These are phyloP conservation scores for Orchestes rusci DNA, from an alignment of 2,888 invertebrate species.

Conservation along the genomic window DNA sequence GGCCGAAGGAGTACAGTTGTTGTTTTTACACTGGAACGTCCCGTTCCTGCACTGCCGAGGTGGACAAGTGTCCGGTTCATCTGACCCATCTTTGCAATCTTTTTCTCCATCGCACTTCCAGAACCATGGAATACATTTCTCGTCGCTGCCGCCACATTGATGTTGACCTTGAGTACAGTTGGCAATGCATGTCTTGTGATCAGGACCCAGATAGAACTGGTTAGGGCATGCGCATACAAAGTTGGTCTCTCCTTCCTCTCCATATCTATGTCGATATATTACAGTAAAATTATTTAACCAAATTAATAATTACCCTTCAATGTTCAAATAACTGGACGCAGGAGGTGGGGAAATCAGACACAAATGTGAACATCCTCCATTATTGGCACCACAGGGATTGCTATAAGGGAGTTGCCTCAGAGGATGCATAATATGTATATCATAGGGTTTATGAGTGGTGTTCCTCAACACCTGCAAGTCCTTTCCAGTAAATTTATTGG, in stretches of 20 bases:
- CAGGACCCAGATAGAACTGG: conserved; percentile 75
- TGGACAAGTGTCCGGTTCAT: conserved; percentile 81
- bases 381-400: conserved; percentile 87
- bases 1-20: conserved; percentile 86
- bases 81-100: conserved; percentile 86
- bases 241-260: conserved; percentile 64
- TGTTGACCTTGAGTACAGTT: conserved; percentile 92
- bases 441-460: conserved; percentile 92
- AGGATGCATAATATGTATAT: conserved; percentile 87
- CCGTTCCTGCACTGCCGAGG: conserved; percentile 79
- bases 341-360: conserved; percentile 83
- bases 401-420: conserved; percentile 78
- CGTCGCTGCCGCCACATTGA: conserved; percentile 62
- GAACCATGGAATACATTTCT: conserved; percentile 70
- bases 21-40: conserved; percentile 90
- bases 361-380: conserved; percentile 94
- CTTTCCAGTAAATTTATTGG: conserved; percentile 84
- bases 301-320: conserved; percentile 50
- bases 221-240: conserved; percentile 93
- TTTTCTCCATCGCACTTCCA: conserved; percentile 89
- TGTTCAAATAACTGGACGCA: conserved; percentile 66
- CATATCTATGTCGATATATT: conserved; percentile 46
- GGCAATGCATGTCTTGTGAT: conserved; percentile 82
- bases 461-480: conserved; percentile 71
- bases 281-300: too few relatives aligned